These are phyloP conservation scores for Porites rus DNA, from an alignment of 92 coral and sea anemone genomes.

Conservation along the genomic window DNA sequence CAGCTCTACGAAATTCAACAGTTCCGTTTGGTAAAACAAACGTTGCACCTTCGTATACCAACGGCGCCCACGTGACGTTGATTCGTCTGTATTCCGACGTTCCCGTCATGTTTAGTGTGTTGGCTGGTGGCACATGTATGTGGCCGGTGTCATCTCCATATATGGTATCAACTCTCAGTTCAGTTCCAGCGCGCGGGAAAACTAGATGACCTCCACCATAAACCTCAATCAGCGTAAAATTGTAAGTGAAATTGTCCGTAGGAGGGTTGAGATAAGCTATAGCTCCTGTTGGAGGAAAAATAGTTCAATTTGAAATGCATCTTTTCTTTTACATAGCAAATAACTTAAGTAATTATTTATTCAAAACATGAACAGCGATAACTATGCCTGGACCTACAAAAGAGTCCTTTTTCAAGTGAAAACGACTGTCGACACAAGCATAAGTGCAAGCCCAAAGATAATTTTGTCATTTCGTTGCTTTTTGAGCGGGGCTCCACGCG, in stretches of 20 bases:
- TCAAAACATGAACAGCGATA: too few species aligned
- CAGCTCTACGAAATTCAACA: conserved; percentile 81
- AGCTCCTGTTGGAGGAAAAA: conserved; percentile 67
- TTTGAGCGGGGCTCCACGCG: too few species aligned
- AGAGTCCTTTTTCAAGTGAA: too few species aligned
- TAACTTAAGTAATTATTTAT: too few species aligned
- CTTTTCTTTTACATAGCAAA: neutral
- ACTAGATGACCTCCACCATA: conserved; percentile 93
- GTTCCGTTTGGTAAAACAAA: conserved; percentile 94
- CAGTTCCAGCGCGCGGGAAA: conserved; percentile 90
- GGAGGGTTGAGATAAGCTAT: conserved; percentile 91
- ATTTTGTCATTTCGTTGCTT: too few species aligned
- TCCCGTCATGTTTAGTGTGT: conserved; percentile 83
- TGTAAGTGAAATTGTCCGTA: conserved; percentile 75
- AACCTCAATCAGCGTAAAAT: conserved; percentile 92
- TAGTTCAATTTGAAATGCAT: neutral
- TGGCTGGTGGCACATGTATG: conserved; percentile 91
- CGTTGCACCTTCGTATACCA: conserved; percentile 73
- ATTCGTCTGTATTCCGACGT: conserved; percentile 87
- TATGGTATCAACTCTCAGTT: conserved; percentile 79
- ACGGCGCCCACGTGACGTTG: conserved; percentile 96
- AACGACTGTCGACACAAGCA: too few species aligned
- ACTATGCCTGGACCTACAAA: too few species aligned
- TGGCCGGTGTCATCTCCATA: conserved; percentile 98
- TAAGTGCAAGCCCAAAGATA: too few species aligned